phyloP scores from a whole-genome alignment of 2,113 vertebrate genomes.

The Donacobius atricapilla region DNA sequence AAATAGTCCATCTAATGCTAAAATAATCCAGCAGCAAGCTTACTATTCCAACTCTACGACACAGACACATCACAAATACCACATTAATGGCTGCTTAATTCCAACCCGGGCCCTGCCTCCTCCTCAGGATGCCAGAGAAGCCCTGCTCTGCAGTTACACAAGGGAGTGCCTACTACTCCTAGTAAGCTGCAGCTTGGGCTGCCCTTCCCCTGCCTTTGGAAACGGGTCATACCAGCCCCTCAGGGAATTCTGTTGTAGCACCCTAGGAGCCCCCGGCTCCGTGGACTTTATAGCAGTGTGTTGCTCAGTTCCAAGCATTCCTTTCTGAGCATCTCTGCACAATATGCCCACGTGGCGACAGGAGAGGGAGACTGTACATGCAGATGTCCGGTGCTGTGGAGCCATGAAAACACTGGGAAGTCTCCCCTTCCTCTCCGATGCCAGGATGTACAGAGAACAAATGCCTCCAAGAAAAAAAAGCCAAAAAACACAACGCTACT shows the following conservation, averaged over 20 bases:
- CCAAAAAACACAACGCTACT: conserved; percentile 34
- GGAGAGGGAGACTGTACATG: conserved; percentile 70
- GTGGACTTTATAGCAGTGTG: not conserved
- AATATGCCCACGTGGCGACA: conserved; percentile 64
- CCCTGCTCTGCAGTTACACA: not conserved
- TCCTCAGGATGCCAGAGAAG: not conserved
- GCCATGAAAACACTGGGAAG: conserved; percentile 40
- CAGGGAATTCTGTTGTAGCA: not conserved
- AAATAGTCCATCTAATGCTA: not conserved
- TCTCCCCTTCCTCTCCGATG: conserved; percentile 54
- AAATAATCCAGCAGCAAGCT: not conserved
- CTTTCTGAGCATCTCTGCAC: conserved; percentile 77
- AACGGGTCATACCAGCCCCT: not conserved
- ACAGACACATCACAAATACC: not conserved
- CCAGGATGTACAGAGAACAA: conserved; percentile 44
- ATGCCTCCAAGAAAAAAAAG: conserved; percentile 40
- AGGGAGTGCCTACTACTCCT: not conserved
- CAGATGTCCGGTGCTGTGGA: conserved; percentile 65
- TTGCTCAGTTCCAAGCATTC: conserved; percentile 68
- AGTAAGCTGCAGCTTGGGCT: not conserved
- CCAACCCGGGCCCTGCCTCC: not conserved
- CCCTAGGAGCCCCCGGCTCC: conserved; percentile 1
- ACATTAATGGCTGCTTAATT: not conserved
- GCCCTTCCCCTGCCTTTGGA: not conserved
- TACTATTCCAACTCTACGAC: not conserved